Conservation (phyloP, 2,797 vertebrate genomes). For the Leptoclinus maculatus region DNA sequence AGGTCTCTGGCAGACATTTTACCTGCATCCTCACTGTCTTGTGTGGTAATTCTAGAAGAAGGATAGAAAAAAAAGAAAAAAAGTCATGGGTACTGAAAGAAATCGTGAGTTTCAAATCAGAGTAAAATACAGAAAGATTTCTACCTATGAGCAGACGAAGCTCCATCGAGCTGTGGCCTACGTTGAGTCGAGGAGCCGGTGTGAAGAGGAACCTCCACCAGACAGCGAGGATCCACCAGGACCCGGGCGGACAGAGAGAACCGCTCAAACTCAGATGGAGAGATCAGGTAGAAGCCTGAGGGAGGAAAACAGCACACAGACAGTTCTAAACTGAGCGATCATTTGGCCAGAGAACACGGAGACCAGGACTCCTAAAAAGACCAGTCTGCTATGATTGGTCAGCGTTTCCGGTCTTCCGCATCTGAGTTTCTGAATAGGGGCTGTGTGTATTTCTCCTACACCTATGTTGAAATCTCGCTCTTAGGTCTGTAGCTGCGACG, state of each 20-base stretch:
- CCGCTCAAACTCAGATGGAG: conserved; percentile 96
- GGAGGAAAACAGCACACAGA: not conserved
- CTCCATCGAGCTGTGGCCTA: conserved; percentile 70
- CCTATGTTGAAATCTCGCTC: no score
- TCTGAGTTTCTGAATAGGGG: no score
- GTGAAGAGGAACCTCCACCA: conserved; percentile 83
- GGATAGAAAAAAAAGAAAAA: conserved; percentile 21
- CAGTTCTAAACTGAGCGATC: not conserved
- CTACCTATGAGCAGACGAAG: conserved; percentile 82
- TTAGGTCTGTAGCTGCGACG: no score
- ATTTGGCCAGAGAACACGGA: no score
- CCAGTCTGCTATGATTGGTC: no score
- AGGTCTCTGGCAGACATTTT: conserved; percentile 24
- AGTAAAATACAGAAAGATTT: not conserved
- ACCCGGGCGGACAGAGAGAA: conserved; percentile 95
- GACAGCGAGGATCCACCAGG: conserved; percentile 91
- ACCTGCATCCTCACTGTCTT: conserved; percentile 78
- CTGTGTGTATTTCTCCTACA: no score
- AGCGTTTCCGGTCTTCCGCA: no score
- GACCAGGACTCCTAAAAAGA: no score
- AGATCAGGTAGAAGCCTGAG: conserved; percentile 97
- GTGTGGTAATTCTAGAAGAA: conserved; percentile 66
- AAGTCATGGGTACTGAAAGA: not conserved
- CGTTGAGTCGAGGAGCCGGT: conserved; percentile 66
- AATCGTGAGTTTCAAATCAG: not conserved